A percentile compares a stretch with the other conserved stretches of the same genome.
phyloP scores from a whole-genome alignment of 2,888 invertebrate species.

The Sipha maydis region DNA sequence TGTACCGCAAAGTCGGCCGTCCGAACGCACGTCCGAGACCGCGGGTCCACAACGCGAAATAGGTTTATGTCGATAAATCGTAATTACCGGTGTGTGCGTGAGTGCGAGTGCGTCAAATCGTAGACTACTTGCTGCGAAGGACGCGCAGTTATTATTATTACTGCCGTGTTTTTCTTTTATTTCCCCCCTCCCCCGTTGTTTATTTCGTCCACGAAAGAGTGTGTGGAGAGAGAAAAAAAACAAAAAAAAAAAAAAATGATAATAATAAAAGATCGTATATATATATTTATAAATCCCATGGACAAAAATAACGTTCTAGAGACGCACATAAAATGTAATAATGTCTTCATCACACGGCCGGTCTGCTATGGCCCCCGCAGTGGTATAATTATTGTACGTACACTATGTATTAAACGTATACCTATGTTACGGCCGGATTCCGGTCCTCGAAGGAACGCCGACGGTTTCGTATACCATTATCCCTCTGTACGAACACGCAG shows the following conservation, averaged over 20 bases:
- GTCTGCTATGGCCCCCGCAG: not conserved
- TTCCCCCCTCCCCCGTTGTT: not conserved
- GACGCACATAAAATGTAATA: not conserved
- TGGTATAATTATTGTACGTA: slow-evolving; percentile 14
- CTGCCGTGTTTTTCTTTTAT: not conserved
- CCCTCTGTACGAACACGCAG: not conserved
- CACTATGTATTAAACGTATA: not conserved
- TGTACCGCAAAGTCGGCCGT: not conserved
- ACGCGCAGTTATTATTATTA: slow-evolving; percentile 28
- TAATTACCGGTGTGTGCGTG: not conserved
- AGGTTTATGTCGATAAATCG: slow-evolving; percentile 17
- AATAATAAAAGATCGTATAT: slow-evolving; percentile 13
- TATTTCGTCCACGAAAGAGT: not conserved
- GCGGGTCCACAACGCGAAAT: not conserved
- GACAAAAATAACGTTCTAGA: slow-evolving; percentile 19
- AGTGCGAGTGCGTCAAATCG: not conserved
- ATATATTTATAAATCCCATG: not conserved
- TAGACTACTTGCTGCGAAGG: slow-evolving; percentile 34
- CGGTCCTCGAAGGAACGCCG: slow-evolving; percentile 17
- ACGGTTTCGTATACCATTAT: not conserved
- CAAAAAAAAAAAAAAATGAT: not conserved
- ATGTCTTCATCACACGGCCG: slow-evolving; percentile 40
- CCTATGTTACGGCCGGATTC: slow-evolving; percentile 9
- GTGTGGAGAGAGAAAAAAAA: not conserved
- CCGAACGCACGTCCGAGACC: not conserved